Evolutionary conservation across 2,797 vertebrate species (phyloP), one percentile per base, ranked within the genome.

Genomic region (Alca torda): DNA sequence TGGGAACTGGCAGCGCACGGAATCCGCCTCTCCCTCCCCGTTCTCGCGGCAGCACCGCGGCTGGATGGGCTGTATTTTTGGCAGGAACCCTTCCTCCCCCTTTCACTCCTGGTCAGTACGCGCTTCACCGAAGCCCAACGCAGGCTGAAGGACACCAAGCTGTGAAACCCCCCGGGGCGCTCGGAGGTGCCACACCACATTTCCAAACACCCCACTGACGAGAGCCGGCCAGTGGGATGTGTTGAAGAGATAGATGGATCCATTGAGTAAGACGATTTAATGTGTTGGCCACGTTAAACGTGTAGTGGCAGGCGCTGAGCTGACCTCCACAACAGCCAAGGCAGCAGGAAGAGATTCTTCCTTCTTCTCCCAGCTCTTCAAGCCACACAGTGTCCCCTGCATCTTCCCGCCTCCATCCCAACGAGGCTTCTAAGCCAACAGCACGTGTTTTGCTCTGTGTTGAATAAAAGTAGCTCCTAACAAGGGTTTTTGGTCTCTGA

Each of bases 261-360:
- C 68, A 13, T 3, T 0, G 2, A 70, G 73, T 18, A 60, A 57
- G 56, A 33, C 11, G 56, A 75, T 84, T 86, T 37, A 23, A 57
- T 67, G 67, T 3, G 28, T 3, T 51, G 78, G 33, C 46, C 5
- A 0, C 1, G 46, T 35, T 39, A 43, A 57, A 45, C 0, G 4
- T 0, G 1, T 5, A 28, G 21, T 8, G 9, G 35, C 68, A 51
- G 37, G 64, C 50, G 9, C 73, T 68, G 80, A 61, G 48, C 83
- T 79, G 54, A 73, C 14, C 50, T 61, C 70, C 39, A 2, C 59
- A 11, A 3, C 0, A 3, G 73, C 45, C 39, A 37, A 45, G 25
- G 54, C 3, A 2, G 50, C 56, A 63, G 77, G 28, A 69, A 25
- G 28, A 54, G 51, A 76, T 60, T 14, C 61, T 41, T 61, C 18